Evolutionary conservation across 2,113 vertebrate genomes (phyloP).

Genomic region (Toxotes chatareus): DNA sequence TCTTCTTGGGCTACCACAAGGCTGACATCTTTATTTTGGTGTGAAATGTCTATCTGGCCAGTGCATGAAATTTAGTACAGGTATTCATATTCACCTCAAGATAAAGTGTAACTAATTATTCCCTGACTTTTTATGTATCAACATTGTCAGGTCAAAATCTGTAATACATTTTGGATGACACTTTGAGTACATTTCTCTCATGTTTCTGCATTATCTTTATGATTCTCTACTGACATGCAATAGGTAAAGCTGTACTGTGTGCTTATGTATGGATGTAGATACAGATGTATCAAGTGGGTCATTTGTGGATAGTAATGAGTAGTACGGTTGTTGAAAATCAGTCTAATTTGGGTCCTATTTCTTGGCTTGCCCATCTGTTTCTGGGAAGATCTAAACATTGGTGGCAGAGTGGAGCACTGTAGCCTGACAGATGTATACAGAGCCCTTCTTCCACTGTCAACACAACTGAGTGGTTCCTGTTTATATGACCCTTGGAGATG

Average conservation of each 20-base stretch:
- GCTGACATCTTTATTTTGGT: too few relatives aligned
- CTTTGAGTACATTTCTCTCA: background rate
- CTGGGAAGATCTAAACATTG: constrained; percentile 69
- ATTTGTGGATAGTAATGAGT: constrained; percentile 25
- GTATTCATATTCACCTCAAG: too few relatives aligned
- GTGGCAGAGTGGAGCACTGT: constrained; percentile 67
- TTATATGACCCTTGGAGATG: constrained; percentile 73
- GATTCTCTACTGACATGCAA: background rate
- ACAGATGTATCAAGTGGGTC: constrained; percentile 38
- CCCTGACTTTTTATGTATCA: background rate
- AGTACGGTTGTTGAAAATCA: constrained; percentile 9
- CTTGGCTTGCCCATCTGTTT: constrained; percentile 38
- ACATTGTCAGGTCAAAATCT: too few relatives aligned
- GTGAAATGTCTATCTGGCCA: too few relatives aligned
- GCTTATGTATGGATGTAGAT: constrained; percentile 1
- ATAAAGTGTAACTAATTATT: too few relatives aligned
- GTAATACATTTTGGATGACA: background rate
- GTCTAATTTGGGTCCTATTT: constrained; percentile 26
- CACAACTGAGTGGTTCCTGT: constrained; percentile 79
- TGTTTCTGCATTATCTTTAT: background rate
- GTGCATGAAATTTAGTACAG: background rate
- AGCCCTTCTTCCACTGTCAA: constrained; percentile 73
- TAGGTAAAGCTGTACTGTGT: background rate
- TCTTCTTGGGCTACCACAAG: too few relatives aligned
- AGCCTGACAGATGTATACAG: constrained; percentile 66